Percentiles rank a stretch among this genome's conserved stretches.
Conservation (phyloP, 64 coral and sea anemone genomes). For the Catalaphyllia jardinei region DNA sequence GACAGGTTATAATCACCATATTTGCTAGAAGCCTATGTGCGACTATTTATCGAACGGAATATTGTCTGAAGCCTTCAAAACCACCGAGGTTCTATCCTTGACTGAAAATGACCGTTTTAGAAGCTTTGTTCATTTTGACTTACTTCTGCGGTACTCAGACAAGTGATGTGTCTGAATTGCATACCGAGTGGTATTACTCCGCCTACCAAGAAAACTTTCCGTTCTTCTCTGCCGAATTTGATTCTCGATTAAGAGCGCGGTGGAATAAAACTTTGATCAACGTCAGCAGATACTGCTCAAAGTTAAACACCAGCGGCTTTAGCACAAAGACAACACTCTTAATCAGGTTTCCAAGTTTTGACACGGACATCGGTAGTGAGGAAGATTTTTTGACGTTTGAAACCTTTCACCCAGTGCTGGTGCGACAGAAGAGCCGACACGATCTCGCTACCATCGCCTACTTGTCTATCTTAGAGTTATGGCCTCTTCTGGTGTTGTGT, state of each 20-base stretch:
- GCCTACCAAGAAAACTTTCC: neutral
- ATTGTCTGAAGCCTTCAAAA: neutral
- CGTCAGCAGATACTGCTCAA: neutral
- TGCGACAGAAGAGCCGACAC: neutral
- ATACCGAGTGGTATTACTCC: neutral
- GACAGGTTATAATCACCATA: no score
- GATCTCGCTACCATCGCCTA: constrained; percentile 16
- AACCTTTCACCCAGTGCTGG: constrained; percentile 4
- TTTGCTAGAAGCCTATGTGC: no score
- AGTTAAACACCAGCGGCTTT: neutral
- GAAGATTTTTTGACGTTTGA: constrained; percentile 5
- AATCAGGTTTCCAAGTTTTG: neutral
- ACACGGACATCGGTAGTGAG: neutral
- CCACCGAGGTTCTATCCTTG: no score
- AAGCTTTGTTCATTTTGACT: neutral
- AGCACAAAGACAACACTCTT: neutral
- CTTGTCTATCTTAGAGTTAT: constrained; percentile 34
- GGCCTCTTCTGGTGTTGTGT: constrained; percentile 34
- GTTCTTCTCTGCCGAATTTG: neutral
- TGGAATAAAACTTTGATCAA: constrained; percentile 9
- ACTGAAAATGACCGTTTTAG: neutral
- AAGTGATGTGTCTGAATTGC: neutral
- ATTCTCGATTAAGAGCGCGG: neutral
- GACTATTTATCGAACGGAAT: no score
- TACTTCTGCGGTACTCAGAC: neutral